phyloP scores from a whole-genome alignment of 2,797 vertebrate species.

The Macroramphosus scolopax region DNA sequence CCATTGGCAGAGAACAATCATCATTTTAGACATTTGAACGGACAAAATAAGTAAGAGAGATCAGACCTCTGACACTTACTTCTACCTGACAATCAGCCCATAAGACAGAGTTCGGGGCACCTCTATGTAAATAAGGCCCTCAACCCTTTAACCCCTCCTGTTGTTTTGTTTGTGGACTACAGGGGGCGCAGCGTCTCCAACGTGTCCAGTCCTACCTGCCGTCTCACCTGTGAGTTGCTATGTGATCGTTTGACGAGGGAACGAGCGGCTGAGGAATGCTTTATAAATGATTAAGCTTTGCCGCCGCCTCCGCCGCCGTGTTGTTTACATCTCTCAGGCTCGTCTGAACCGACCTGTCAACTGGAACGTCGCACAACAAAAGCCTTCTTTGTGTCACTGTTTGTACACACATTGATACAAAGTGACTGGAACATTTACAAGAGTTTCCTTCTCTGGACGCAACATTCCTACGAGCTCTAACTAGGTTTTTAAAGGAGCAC shows the following conservation, averaged over 20 bases:
- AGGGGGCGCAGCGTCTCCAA: slow-evolving; percentile 23
- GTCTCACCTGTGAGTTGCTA: slow-evolving; percentile 17
- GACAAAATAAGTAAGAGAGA: too few relatives aligned
- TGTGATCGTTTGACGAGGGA: slow-evolving; percentile 15
- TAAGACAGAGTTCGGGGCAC: too few relatives aligned
- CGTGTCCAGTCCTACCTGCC: neutral
- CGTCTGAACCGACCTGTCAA: neutral
- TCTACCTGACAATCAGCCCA: too few relatives aligned
- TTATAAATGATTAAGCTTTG: slow-evolving; percentile 60
- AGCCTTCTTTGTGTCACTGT: slow-evolving; percentile 1
- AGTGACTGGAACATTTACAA: slow-evolving; percentile 2
- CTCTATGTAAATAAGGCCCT: too few relatives aligned
- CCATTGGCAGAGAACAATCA: too few relatives aligned
- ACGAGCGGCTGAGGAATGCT: neutral
- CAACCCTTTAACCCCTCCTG: neutral
- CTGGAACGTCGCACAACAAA: neutral
- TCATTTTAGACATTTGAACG: too few relatives aligned
- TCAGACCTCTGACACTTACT: too few relatives aligned
- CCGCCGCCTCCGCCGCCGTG: slow-evolving; percentile 2
- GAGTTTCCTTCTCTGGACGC: neutral
- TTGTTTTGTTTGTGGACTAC: slow-evolving; percentile 7
- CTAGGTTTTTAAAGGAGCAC: slow-evolving; percentile 1
- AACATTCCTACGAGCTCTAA: slow-evolving; percentile 3
- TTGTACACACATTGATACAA: slow-evolving; percentile 1
- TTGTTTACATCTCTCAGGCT: slow-evolving; percentile 38